Base-by-base conservation (phyloP, 2,797 vertebrate species). In the Amphiprion clarkii region DNA sequence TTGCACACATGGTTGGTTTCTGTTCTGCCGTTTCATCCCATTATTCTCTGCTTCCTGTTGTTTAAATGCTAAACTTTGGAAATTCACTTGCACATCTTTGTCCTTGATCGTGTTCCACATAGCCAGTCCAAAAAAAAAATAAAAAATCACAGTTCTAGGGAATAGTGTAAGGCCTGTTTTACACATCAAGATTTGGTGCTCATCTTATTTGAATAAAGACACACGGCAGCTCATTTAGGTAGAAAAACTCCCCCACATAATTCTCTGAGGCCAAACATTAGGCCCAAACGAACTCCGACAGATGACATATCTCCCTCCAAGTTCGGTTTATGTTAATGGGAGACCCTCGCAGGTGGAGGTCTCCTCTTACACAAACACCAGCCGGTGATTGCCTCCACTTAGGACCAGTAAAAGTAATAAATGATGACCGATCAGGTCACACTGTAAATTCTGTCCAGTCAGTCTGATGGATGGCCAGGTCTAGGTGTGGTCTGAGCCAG, bases 361-460 rank as follows among this genome's bases (percentile, higher is more conserved):
- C 89, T 90, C 87, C 80, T 88, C 90, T 91, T 92, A 90, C 90
- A 91, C 91, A 93, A 93, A 92, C 93, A 93, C 84, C 84, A 91
- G 90, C 88, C 87, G 72, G 86, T 91, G 88, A 94, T 92, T 92
- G 88, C 87, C 80, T 89, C 87, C 88, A 90, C 90, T 89, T 85
- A 92, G 89, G 89, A 85, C 91, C 90, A 90, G 92, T 94, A 94
- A 94, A 94, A 92, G 90, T 93, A 93, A 94, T 92, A 92, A 92
- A 94, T 94, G 91, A 93, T 91, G 92, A 91, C 89, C 88, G 89
- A 93, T 94, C 86, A 79, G 90, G 83, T 92, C 87, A 79, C 87
- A 91, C 89, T 92, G 90, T 93, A 94, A 94, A 95, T 93, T 88
- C 87, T 87, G 89, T 86, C 68, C 76, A 83, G 87, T 87, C 82